phyloP scores from a whole-genome alignment of 2,888 invertebrate species.

The Eustalomyia histrio region DNA sequence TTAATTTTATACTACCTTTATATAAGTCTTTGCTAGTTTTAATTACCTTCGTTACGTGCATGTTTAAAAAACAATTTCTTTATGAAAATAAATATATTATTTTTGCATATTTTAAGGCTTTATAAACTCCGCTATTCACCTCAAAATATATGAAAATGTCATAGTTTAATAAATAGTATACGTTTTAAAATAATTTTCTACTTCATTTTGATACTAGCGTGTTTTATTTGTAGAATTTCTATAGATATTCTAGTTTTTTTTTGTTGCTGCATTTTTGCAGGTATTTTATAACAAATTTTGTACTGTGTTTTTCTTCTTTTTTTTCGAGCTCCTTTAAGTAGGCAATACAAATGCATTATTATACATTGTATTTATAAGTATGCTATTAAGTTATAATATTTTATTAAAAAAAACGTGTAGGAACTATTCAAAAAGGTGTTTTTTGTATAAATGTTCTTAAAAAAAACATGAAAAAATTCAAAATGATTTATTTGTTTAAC shows the following conservation, averaged over 20 bases:
- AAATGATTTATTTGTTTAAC: conserved; percentile 1
- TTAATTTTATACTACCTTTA: too few relatives aligned
- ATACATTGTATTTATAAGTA: conserved; percentile 49
- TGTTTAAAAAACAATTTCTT: conserved; percentile 10
- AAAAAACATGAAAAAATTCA: not conserved
- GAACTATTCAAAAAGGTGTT: not conserved
- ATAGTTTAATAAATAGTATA: not conserved
- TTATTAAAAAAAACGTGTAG: conserved; percentile 19
- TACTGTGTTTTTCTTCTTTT: conserved; percentile 1
- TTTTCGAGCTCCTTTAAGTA: conserved; percentile 33
- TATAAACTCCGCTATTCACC: not conserved
- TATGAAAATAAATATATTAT: not conserved
- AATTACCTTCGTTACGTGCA: conserved; percentile 1
- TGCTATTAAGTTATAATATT: conserved; percentile 25
- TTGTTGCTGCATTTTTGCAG: not conserved
- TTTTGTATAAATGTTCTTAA: not conserved
- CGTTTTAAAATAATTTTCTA: conserved; percentile 9
- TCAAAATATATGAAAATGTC: conserved; percentile 24
- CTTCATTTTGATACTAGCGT: conserved; percentile 31
- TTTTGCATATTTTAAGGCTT: conserved; percentile 39
- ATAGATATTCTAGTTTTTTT: not conserved
- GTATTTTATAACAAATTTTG: conserved; percentile 9
- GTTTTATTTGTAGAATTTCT: conserved; percentile 7
- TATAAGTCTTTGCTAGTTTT: not conserved
- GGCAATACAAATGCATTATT: conserved; percentile 3